Percentiles rank a stretch among this genome's conserved stretches.
phyloP scores from a whole-genome alignment of 1,140 invertebrate species.

The Ephestia elutella region DNA sequence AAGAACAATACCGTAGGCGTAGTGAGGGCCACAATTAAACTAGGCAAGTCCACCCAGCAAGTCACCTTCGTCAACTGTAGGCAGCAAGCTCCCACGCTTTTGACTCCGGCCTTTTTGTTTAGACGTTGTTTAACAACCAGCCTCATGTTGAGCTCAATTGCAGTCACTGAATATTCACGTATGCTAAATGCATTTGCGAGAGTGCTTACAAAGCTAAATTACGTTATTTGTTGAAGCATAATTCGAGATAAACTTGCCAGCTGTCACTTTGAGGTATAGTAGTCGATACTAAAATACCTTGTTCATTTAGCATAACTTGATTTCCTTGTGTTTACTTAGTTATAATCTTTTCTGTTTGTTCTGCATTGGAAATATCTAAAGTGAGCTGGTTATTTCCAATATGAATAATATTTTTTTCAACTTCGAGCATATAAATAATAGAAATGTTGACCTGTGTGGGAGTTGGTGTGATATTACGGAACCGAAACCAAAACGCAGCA shows the following conservation, averaged over 20 bases:
- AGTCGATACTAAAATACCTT: constrained; percentile 9
- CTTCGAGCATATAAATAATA: constrained; percentile 15
- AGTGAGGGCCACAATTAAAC: constrained; percentile 36
- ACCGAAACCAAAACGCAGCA: constrained; percentile 33
- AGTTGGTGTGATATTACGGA: constrained; percentile 36
- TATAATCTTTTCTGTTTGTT: constrained; percentile 2
- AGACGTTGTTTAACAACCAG: constrained; percentile 28
- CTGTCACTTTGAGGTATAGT: constrained; percentile 8
- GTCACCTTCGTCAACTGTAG: constrained; percentile 39
- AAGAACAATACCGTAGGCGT: constrained; percentile 28
- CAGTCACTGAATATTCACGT: constrained; percentile 47
- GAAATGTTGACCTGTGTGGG: constrained; percentile 43
- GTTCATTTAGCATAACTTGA: constrained; percentile 12
- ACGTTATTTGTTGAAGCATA: constrained; percentile 5
- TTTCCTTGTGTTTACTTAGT: constrained; percentile 9
- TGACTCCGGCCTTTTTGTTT: constrained; percentile 43
- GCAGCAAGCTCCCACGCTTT: constrained; percentile 48
- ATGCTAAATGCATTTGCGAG: constrained; percentile 33
- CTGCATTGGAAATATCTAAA: background rate
- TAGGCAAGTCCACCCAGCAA: constrained; percentile 39
- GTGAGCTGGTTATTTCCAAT: background rate
- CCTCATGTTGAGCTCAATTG: constrained; percentile 26
- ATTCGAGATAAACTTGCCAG: constrained; percentile 11
- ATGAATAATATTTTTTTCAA: background rate
- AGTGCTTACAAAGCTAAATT: constrained; percentile 25